phyloP scores from a whole-genome alignment of 2,888 invertebrate species.

The Trichopria drosophilae region DNA sequence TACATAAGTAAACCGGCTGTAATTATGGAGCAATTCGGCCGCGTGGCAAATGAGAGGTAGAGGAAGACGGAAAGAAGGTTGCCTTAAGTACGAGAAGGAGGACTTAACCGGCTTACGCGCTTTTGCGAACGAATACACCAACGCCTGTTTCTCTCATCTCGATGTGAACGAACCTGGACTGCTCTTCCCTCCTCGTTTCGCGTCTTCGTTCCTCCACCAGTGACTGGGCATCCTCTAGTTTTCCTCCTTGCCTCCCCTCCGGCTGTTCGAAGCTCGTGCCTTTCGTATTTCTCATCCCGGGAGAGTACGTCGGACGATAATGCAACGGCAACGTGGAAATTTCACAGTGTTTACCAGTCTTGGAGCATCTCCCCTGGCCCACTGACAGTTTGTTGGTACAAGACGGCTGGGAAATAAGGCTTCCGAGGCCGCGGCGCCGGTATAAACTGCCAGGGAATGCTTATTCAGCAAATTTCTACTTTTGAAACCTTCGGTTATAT shows the following conservation, averaged over 20 bases:
- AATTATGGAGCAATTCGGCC: slow-evolving; percentile 27
- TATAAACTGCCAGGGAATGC: slow-evolving; percentile 1
- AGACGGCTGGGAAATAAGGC: slow-evolving; percentile 10
- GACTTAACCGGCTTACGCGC: too few species aligned
- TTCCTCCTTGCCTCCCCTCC: too few species aligned
- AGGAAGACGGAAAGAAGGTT: not conserved
- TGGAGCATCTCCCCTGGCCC: slow-evolving; percentile 11
- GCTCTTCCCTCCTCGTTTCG: slow-evolving; percentile 1
- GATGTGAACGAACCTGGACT: slow-evolving; percentile 10
- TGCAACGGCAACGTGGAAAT: slow-evolving; percentile 16
- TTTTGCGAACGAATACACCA: too few species aligned
- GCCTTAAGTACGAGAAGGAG: too few species aligned
- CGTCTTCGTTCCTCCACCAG: too few species aligned
- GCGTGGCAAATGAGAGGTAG: slow-evolving; percentile 6
- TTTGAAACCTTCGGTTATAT: slow-evolving; percentile 7
- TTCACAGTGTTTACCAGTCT: slow-evolving; percentile 15
- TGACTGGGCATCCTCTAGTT: too few species aligned
- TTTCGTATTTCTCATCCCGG: too few species aligned
- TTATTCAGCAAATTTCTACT: slow-evolving; percentile 18
- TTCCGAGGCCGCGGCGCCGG: not conserved
- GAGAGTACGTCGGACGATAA: too few species aligned
- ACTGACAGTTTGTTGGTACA: slow-evolving; percentile 24
- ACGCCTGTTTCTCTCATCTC: too few species aligned
- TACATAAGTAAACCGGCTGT: slow-evolving; percentile 20
- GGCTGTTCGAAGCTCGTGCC: too few species aligned